Evolutionary conservation across 2,888 invertebrate species (phyloP).

Genomic region (Saturnia pavonia): DNA sequence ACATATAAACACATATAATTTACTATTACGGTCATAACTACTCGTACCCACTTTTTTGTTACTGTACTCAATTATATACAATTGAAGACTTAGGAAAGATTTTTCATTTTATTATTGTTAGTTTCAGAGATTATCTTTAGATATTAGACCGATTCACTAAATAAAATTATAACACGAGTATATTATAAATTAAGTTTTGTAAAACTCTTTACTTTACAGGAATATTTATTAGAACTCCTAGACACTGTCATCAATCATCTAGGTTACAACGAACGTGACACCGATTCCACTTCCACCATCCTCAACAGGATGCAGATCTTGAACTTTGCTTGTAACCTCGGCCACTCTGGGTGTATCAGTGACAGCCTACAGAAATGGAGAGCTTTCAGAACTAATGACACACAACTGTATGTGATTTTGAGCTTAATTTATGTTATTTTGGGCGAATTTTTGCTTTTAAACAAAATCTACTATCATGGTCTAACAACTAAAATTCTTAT

Average conservation of each 20-base stretch:
- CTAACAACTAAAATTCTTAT: background rate
- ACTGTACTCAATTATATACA: too few species aligned
- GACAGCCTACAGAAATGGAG: conserved; percentile 66
- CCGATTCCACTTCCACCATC: conserved; percentile 79
- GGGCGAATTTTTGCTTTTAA: background rate
- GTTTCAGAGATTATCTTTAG: too few species aligned
- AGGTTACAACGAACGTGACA: conserved; percentile 69
- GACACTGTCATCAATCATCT: conserved; percentile 70
- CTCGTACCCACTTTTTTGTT: too few species aligned
- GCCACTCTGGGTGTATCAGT: conserved; percentile 79
- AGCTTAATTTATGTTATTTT: background rate
- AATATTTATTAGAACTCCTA: conserved; percentile 72
- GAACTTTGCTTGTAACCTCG: conserved; percentile 85
- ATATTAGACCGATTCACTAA: too few species aligned
- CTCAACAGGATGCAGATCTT: conserved; percentile 83
- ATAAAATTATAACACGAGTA: too few species aligned
- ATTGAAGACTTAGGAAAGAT: too few species aligned
- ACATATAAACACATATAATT: too few species aligned
- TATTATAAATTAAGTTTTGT: too few species aligned
- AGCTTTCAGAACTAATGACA: conserved; percentile 40
- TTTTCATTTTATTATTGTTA: too few species aligned
- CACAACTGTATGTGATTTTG: conserved; percentile 44
- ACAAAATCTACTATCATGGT: background rate
- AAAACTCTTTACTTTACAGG: conserved; percentile 41
- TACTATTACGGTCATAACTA: too few species aligned